phyloP scores from a whole-genome alignment of 2,113 vertebrate species.

The Oryzias celebensis region DNA sequence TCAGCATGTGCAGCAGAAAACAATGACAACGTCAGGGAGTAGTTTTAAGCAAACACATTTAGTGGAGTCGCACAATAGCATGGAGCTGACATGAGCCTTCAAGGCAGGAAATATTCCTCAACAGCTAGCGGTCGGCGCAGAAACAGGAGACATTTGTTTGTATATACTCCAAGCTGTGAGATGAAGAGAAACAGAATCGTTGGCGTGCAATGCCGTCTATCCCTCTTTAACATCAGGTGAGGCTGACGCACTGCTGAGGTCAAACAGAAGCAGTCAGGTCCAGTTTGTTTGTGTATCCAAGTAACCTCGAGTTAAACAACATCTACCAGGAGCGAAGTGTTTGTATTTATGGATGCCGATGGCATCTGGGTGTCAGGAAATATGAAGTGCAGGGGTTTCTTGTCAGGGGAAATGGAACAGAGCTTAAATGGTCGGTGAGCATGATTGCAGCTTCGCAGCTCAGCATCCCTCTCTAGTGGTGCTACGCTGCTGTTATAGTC shows the following conservation, averaged over 20 bases:
- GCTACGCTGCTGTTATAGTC: not conserved
- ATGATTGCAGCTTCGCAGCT: slow-evolving; percentile 18
- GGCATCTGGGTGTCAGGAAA: slow-evolving; percentile 45
- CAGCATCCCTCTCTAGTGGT: slow-evolving; percentile 70
- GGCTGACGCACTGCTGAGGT: slow-evolving; percentile 33
- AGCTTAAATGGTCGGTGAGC: not conserved
- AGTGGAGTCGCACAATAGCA: slow-evolving; percentile 28
- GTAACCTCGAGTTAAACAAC: slow-evolving; percentile 59
- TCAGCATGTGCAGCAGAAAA: slow-evolving; percentile 35
- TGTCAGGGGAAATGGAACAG: slow-evolving; percentile 13
- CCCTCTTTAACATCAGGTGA: slow-evolving; percentile 50
- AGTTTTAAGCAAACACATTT: slow-evolving; percentile 59
- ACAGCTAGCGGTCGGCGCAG: slow-evolving; percentile 13
- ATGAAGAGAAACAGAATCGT: slow-evolving; percentile 46
- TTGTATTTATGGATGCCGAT: slow-evolving; percentile 51
- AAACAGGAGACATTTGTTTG: slow-evolving; percentile 6
- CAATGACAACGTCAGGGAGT: slow-evolving; percentile 51
- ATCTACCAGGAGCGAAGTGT: slow-evolving; percentile 5
- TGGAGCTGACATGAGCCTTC: slow-evolving; percentile 29
- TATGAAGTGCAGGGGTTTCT: slow-evolving; percentile 14
- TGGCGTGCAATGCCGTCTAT: slow-evolving; percentile 8
- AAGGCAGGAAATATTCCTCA: slow-evolving; percentile 23
- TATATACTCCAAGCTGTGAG: slow-evolving; percentile 8
- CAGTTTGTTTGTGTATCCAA: slow-evolving; percentile 60
- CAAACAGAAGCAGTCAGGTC: slow-evolving; percentile 61